Base-by-base conservation (phyloP, 2,888 invertebrate species). In the Neelides folsomi region DNA sequence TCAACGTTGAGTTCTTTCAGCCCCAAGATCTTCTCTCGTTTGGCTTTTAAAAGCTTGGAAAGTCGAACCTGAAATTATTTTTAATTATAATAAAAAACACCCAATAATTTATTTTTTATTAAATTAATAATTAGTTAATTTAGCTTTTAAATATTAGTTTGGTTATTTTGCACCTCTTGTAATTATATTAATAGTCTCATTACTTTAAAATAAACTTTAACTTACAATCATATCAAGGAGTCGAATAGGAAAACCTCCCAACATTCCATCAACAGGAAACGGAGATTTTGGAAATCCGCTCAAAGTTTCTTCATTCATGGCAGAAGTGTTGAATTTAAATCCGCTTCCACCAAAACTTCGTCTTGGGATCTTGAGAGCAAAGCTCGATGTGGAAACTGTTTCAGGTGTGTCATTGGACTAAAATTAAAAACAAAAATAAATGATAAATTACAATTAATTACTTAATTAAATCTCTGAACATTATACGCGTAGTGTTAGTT, bases 361-460 rank as follows among this genome's bases (percentile, higher is more conserved):
- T 3, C 85, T 83, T 56, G 86, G 77, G 66, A 84, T 83, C 66
- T 84, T 83, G 66, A 83, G 83, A 57, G 83, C 80, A 67, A 92
- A 83, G 58, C 84, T 85, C 38, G 84, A 80, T 39, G 93, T 75
- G 47, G 86, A 83, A 66, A 94, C 82, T 19, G 90, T 92, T 68
- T 94, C 94, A 41, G 87, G 85, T 41, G 84, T 81, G 65, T 92
- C 92, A 70, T 89, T 89, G 1, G 90, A 89, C 70, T 77, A 66
- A 68, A 68, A 53, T 35, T 47, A 56, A 59, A 51, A 36, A 36
- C 55, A 12, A 37, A 27, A 27, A 27, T 27, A 27, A 27, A 27
- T 27, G 27, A 5, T 27, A 27, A 27, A 27, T 12, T 13, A n/a
- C 47, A 2, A 19, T 7, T 40, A 47, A 47, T n/a, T 15, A 36